Evolutionary conservation across 2,113 vertebrate genomes (phyloP), one percentile per base, ranked within the genome.

Genomic region (Salvelinus alpinus): DNA sequence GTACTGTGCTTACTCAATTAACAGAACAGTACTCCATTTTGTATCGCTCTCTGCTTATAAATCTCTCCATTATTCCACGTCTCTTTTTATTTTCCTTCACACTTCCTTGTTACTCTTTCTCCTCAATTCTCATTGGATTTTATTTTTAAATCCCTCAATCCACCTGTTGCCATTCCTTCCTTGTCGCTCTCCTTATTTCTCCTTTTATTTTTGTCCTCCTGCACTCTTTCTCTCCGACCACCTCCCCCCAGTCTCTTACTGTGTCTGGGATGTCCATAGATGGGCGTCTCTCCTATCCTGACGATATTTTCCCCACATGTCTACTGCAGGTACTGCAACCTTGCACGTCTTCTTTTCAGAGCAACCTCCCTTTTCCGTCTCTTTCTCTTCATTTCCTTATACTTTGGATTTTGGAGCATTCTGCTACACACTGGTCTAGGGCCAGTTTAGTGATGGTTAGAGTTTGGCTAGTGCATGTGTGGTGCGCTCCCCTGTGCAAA

Each of bases 251-350:
- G 84, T 86, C 77, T 84, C 74, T 86, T 27, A 75, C 79, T 80
- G 80, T 48, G 76, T 78, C 69, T 80, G 80, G 57, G 76, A 78
- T 70, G 57, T 79, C 82, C 82, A 20, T 79, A 67, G 84, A 88
- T 73, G 62, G 82, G 75, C 83, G 80, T 82, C 25, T 73, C 31
- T 85, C 82, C 84, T 77, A 73, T 67, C 14, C 80, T 60, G 47
- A 84, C 74, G 83, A 81, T 64, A 79, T 78, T 76, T 18, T 78
- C 84, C 1, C 80, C 76, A 78, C 68, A 79, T 87, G 84, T 86
- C 29, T 62, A 51, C 78, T 88, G 88, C 91, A 93, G 89, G 89
- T 90, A 91, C 72, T 83, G 80, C n/a, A 71, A 27, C 24, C 38
- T 44, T 44, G 38, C 31, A 3, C 34, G 34, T 74, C 62, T 27